phyloP scores from a whole-genome alignment of 2,888 invertebrate genomes.

The Mythimna pallens region DNA sequence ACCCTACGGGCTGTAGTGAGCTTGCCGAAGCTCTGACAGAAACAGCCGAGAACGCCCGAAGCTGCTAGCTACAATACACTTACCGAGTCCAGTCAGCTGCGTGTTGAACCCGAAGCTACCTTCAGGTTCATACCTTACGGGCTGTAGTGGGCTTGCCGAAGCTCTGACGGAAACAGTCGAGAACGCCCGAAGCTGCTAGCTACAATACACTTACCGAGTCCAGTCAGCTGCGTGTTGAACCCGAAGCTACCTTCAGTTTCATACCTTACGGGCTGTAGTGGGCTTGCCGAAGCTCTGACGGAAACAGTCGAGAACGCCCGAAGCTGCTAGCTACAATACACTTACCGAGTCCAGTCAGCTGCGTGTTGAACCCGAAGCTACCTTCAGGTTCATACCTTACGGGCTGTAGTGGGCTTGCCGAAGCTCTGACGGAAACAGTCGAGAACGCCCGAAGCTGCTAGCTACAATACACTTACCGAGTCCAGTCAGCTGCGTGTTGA shows the following conservation, averaged over 20 bases:
- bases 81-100: conserved; percentile 81
- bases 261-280: conserved; percentile 78
- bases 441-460: too few relatives aligned
- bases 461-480: conserved; percentile 74
- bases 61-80: conserved; percentile 30
- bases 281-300: conserved; percentile 85
- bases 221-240: conserved; percentile 84
- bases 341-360: conserved; percentile 81
- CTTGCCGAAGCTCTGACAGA: too few relatives aligned
- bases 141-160: conserved; percentile 62
- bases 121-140: too few relatives aligned
- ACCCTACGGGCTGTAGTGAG: conserved; percentile 75
- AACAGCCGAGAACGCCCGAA: too few relatives aligned
- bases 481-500: conserved; percentile 81
- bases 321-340: background rate
- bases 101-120: conserved; percentile 91
- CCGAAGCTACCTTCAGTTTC: too few relatives aligned
- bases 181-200: too few relatives aligned
- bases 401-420: conserved; percentile 83
- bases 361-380: conserved; percentile 90
- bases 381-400: too few relatives aligned
- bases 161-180: too few relatives aligned
- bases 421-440: conserved; percentile 70
- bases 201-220: conserved; percentile 74
- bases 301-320: too few relatives aligned